These are phyloP conservation scores for Acleris emargana DNA, from an alignment of 2,888 invertebrate genomes.

Conservation along the genomic window DNA sequence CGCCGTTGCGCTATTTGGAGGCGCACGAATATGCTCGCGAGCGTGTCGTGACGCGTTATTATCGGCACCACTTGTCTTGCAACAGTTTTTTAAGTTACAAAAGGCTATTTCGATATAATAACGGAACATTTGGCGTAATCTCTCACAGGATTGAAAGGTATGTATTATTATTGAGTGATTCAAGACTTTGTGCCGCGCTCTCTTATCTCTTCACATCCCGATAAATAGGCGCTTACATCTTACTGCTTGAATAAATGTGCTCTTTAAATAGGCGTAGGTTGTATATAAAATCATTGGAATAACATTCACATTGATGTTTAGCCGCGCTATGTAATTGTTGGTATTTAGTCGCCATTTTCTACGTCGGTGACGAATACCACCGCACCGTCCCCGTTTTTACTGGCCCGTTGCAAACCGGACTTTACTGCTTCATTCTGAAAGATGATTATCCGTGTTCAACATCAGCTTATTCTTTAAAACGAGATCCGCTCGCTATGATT, in stretches of 20 bases:
- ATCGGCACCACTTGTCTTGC: conserved; percentile 65
- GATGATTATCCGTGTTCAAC: conserved; percentile 61
- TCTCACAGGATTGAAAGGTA: conserved; percentile 57
- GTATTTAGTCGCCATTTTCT: conserved; percentile 84
- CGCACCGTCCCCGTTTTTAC: conserved; percentile 75
- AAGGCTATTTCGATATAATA: conserved; percentile 47
- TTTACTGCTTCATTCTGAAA: conserved; percentile 70
- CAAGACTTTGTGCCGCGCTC: conserved; percentile 47
- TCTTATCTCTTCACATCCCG: conserved; percentile 59
- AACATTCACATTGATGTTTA: conserved; percentile 59
- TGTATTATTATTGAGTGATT: conserved; percentile 51
- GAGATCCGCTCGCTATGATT: conserved; percentile 73
- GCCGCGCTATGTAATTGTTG: conserved; percentile 75
- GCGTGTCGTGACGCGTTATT: conserved; percentile 74
- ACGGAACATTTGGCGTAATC: conserved; percentile 49
- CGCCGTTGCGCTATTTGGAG: conserved; percentile 83
- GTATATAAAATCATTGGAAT: conserved; percentile 51
- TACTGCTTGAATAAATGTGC: conserved; percentile 42
- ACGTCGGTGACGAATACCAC: conserved; percentile 80
- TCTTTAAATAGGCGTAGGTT: conserved; percentile 42
- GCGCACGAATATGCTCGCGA: conserved; percentile 79
- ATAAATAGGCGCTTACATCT: conserved; percentile 59
- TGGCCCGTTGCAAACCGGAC: conserved; percentile 68
- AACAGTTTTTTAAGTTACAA: conserved; percentile 60
- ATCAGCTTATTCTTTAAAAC: conserved; percentile 57